Percentiles rank a stretch among this genome's conserved stretches.
These are phyloP conservation scores for Macrosiphum euphorbiae DNA, from an alignment of 2,888 invertebrate species.

Conservation along the genomic window DNA sequence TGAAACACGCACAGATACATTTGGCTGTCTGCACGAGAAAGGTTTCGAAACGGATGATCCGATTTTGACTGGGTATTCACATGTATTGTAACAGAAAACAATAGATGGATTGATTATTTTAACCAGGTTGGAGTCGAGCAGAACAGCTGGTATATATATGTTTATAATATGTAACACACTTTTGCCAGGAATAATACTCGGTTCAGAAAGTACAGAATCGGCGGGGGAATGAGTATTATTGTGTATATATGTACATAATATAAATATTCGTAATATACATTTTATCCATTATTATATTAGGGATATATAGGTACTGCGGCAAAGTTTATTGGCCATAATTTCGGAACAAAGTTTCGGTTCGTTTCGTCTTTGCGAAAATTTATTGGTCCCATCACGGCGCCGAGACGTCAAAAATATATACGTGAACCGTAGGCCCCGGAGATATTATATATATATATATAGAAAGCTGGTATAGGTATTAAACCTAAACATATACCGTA, in stretches of 20 bases:
- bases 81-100: too few relatives aligned
- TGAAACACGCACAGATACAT: too few relatives aligned
- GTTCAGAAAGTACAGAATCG: background rate
- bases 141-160: too few relatives aligned
- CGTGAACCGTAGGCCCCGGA: background rate
- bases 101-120: too few relatives aligned
- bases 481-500: background rate
- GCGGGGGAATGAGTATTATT: background rate
- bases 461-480: background rate
- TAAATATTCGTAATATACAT: background rate
- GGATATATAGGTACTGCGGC: background rate
- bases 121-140: too few relatives aligned
- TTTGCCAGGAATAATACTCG: background rate
- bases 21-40: too few relatives aligned
- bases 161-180: background rate
- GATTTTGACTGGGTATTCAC: too few relatives aligned
- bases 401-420: slow-evolving; percentile 20
- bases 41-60: too few relatives aligned
- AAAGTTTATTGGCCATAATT: slow-evolving; percentile 43
- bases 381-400: slow-evolving; percentile 37
- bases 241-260: background rate
- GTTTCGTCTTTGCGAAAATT: slow-evolving; percentile 26
- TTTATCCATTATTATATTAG: slow-evolving; percentile 15
- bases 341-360: slow-evolving; percentile 36
- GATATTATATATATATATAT: background rate